phyloP scores from a whole-genome alignment of 2,888 invertebrate genomes.

The Thera obeliscata region DNA sequence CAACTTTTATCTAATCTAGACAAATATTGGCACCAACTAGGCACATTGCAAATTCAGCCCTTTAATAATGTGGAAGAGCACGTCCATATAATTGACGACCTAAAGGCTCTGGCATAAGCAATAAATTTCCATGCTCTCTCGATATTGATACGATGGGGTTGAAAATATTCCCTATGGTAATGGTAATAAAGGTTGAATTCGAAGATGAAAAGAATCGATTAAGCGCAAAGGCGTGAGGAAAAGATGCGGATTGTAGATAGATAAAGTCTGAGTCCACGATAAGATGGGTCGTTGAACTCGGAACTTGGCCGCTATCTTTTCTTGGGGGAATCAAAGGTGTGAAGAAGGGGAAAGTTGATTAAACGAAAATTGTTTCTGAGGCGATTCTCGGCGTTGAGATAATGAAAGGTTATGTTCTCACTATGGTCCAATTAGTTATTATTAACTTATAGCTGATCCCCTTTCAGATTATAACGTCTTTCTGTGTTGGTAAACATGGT shows the following conservation, averaged over 20 bases:
- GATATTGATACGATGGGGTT: conserved; percentile 37
- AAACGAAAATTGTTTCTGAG: conserved; percentile 33
- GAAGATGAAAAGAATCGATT: conserved; percentile 59
- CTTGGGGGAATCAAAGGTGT: conserved; percentile 46
- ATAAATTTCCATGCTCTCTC: conserved; percentile 44
- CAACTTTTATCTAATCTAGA: conserved; percentile 69
- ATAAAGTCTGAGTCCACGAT: conserved; percentile 73
- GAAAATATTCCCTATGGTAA: conserved; percentile 53
- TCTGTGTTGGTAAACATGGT: not conserved
- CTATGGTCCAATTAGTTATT: conserved; percentile 18
- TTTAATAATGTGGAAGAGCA: conserved; percentile 41
- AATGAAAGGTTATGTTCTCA: conserved; percentile 29
- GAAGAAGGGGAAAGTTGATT: conserved; percentile 36
- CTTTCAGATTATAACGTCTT: conserved; percentile 4
- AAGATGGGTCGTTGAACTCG: conserved; percentile 71
- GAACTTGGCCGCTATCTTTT: conserved; percentile 59
- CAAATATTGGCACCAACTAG: conserved; percentile 67
- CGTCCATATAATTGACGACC: conserved; percentile 41
- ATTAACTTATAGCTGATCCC: conserved; percentile 13
- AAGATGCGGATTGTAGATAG: conserved; percentile 70
- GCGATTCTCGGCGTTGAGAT: conserved; percentile 21
- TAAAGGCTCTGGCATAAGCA: conserved; percentile 44
- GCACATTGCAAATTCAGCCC: conserved; percentile 61
- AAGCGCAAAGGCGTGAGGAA: conserved; percentile 55
- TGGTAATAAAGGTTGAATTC: conserved; percentile 57